Evolutionary conservation across 2,888 invertebrate species (phyloP).

Genomic region (Oscheius onirici): DNA sequence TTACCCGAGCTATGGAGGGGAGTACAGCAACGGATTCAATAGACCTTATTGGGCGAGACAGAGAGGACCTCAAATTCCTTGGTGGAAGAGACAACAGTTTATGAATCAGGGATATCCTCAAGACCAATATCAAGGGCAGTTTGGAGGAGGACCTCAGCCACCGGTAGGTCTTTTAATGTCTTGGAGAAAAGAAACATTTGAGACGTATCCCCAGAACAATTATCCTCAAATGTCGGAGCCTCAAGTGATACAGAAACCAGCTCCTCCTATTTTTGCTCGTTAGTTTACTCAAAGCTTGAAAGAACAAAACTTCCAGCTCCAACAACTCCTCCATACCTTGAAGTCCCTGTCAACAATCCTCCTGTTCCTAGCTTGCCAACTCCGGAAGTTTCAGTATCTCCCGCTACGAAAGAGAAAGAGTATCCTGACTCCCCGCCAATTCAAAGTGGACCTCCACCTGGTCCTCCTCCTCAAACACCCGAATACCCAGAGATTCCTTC

Average conservation of each 20-base stretch:
- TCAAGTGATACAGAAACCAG: not conserved
- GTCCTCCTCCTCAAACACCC: not conserved
- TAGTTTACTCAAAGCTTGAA: not conserved
- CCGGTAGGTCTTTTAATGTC: not conserved
- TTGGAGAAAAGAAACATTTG: not conserved
- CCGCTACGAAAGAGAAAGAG: slow-evolving; percentile 11
- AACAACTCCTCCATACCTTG: not conserved
- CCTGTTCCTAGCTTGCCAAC: too few relatives aligned
- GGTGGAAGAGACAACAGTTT: slow-evolving; percentile 27
- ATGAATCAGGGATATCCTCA: not conserved
- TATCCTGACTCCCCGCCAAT: slow-evolving; percentile 3
- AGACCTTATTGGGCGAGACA: slow-evolving; percentile 15
- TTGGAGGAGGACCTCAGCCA: slow-evolving; percentile 1
- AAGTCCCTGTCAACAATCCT: not conserved
- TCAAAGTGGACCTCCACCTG: slow-evolving; percentile 17
- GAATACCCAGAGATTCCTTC: slow-evolving; percentile 16
- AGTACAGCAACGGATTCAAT: not conserved
- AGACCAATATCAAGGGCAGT: not conserved
- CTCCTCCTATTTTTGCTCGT: not conserved
- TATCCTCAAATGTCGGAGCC: not conserved
- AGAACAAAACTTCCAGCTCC: not conserved
- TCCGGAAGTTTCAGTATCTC: not conserved
- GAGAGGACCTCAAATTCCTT: slow-evolving; percentile 21
- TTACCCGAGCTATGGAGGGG: not conserved
- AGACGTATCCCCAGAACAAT: not conserved